phyloP scores from a whole-genome alignment of 2,797 vertebrate genomes.

The Mycteria americana region DNA sequence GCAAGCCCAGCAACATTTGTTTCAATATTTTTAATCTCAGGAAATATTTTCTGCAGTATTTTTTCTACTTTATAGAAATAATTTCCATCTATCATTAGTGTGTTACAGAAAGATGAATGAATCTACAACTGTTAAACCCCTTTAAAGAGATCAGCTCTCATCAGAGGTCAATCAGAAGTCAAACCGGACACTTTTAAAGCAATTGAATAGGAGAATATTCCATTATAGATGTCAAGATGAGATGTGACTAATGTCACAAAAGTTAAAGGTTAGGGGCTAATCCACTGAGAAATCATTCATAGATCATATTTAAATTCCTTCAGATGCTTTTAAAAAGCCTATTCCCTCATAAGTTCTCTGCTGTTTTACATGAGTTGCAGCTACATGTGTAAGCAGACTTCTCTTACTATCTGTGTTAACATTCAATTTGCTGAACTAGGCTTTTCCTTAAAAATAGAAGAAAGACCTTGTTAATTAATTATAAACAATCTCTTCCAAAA shows the following conservation, averaged over 20 bases:
- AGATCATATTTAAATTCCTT: conserved; percentile 63
- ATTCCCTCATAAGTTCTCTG: neutral
- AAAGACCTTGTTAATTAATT: neutral
- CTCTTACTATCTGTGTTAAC: neutral
- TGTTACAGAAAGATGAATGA: neutral
- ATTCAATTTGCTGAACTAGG: neutral
- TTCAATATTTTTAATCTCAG: neutral
- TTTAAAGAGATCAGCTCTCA: conserved; percentile 26
- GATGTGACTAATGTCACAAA: conserved; percentile 53
- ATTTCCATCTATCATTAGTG: neutral
- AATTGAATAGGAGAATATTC: conserved; percentile 66
- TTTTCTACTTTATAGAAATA: neutral
- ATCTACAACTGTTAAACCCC: conserved; percentile 3
- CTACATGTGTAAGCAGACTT: neutral
- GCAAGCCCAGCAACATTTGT: neutral
- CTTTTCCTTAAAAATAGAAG: conserved; percentile 3
- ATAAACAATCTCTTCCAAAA: neutral
- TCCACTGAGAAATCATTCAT: conserved; percentile 54
- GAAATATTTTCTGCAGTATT: neutral
- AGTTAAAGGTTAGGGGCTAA: conserved; percentile 71
- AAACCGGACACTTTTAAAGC: conserved; percentile 62
- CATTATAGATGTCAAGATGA: conserved; percentile 64
- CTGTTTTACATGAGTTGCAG: neutral
- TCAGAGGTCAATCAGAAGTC: conserved; percentile 67
- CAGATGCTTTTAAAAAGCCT: conserved; percentile 23